Percentiles rank a stretch among this genome's conserved stretches.
Conservation (phyloP, 1,140 invertebrate species). For the Marisa cornuarietis region DNA sequence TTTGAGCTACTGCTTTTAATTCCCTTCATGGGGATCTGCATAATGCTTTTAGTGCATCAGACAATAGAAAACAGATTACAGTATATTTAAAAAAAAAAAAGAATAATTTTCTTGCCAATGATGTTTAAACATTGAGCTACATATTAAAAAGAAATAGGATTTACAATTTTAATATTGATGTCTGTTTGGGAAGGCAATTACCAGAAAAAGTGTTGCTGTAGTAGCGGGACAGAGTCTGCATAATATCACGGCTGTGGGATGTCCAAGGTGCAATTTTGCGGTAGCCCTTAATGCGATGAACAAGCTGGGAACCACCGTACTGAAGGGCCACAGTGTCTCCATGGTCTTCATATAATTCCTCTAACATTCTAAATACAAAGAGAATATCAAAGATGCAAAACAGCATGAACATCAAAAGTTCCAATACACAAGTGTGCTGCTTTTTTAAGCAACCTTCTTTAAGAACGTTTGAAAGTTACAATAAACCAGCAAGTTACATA, state of each 20-base stretch:
- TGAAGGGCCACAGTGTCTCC: constrained; percentile 97
- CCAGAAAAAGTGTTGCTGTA: constrained; percentile 98
- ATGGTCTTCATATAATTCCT: constrained; percentile 98
- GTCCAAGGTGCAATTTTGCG: constrained; percentile 91
- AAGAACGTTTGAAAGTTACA: background rate
- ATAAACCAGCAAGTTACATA: background rate
- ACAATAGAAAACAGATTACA: too few relatives aligned
- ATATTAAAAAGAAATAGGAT: too few relatives aligned
- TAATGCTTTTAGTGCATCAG: too few relatives aligned
- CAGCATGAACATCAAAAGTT: too few relatives aligned
- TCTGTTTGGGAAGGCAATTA: constrained; percentile 41
- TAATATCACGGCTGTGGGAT: constrained; percentile 97
- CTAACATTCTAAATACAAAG: constrained; percentile 77
- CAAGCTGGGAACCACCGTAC: constrained; percentile 97
- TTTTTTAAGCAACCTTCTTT: background rate
- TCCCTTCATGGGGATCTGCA: too few relatives aligned
- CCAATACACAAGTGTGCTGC: too few relatives aligned
- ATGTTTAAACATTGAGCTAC: too few relatives aligned
- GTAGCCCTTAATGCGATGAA: constrained; percentile 91
- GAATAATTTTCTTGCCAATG: too few relatives aligned
- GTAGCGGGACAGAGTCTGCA: constrained; percentile 97
- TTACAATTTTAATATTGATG: too few relatives aligned
- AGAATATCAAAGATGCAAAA: background rate
- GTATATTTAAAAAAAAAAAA: too few relatives aligned
- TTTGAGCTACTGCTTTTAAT: too few relatives aligned